Base-by-base conservation (phyloP, 1,140 invertebrate species). In the Hypsibius dujardini region DNA sequence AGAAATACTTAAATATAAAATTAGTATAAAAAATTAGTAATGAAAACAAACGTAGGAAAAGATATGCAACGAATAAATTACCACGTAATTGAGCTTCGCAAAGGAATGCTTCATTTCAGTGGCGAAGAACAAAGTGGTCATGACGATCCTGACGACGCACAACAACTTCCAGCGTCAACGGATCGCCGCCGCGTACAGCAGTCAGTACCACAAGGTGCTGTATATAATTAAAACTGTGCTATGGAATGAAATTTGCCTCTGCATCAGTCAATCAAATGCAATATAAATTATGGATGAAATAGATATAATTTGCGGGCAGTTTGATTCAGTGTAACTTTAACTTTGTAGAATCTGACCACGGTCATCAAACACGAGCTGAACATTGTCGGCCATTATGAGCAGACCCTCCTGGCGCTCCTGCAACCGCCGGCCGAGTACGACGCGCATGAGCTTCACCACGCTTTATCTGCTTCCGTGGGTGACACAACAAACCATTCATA, bases 61-160 rank as follows among this genome's bases (percentile, higher is more conserved):
- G 28, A 28, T 28, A 28, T 28, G 28, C 28, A 28, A 28, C 28
- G 28, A 28, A 28, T 28, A 28, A 28, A 28, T 28, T 28, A 28
- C 28, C 28, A 28, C 28, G 28, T 28, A 28, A 28, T 28, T 28
- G 28, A 28, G 28, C 28, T 28, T 28, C 28, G 28, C 28, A 28
- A 28, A 28, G 28, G 28, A 28, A 28, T 28, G 28, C 28, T 56
- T 56, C n/a, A 12, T 7, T 56, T 7, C 7, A 56, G 50, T 56
- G n/a, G 50, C 50, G n/a, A 56, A 56, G n/a, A 56, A 56, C n/a
- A 56, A 56, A 56, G 50, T 56, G 7, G 50, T 56, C n/a, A 56
- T 56, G 50, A 72, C 50, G 69, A 78, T 78, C n/a, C 78, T 77
- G 15, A 77, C 78, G 1, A 77, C 50, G 50, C 50, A 56, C 50